Evolutionary conservation across 2,888 invertebrate genomes (phyloP), one percentile per base, ranked within the genome.

Genomic region (Thumatha senex): DNA sequence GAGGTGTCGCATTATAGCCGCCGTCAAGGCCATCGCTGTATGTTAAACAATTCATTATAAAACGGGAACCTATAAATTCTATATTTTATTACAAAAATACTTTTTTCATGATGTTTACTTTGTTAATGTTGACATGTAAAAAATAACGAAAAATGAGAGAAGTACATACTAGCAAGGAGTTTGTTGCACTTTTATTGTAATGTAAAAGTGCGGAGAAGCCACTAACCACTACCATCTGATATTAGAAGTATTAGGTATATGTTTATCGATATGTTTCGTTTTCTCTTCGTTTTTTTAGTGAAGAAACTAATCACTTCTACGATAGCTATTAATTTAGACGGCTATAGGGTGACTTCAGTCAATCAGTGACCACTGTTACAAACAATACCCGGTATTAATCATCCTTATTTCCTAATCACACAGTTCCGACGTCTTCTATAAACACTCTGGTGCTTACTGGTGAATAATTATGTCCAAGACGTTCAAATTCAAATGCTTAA

Each of bases 341-440:
- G 5, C 18, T 4, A 24, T 24, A 5, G 18, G 18, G 18, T 24
- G 5, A 14, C 2, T 36, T 14, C 11, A 4, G 15, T n/a, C 11
- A 24, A 24, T 24, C 18, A 24, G 18, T 5, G 18, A 24, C 18
- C 18, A 24, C 18, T 24, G 18, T 5, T 4, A 24, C 18, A 24
- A 24, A 24, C 18, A 24, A 5, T 5, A 24, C 18, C 5, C 74
- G 78, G 84, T 79, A 72, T 76, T 72, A 61, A 69, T 72, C 70
- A 80, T 78, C 82, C 76, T 80, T 78, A 82, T 75, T 71, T 69
- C 78, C 36, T 14, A 24, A 24, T 24, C 2, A 24, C 18, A 4
- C 18, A 24, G 74, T 69, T 66, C 69, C 61, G 50, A 53, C 64
- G 67, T 61, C 65, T 70, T 70, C 62, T 34, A 33, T 40, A 13